phyloP scores from a whole-genome alignment of 2,888 invertebrate species.

The Lapara coniferarum region DNA sequence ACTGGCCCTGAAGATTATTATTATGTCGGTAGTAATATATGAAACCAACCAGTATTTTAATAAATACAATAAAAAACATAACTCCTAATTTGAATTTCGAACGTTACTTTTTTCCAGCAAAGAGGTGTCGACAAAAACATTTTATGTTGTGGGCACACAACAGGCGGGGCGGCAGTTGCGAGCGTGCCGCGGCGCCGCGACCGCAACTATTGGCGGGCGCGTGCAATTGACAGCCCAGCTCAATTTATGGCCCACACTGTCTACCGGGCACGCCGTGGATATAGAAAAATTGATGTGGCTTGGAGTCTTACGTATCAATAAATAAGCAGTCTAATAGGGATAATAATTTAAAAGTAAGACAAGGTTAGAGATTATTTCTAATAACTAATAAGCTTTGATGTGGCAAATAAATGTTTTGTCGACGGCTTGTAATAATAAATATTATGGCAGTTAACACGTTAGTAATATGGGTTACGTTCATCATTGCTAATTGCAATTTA shows the following conservation, averaged over 20 bases:
- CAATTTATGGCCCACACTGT: constrained; percentile 82
- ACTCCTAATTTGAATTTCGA: not conserved
- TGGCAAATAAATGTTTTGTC: too few relatives aligned
- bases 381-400: too few relatives aligned
- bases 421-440: too few relatives aligned
- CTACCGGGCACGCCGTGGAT: constrained; percentile 55
- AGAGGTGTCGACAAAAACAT: constrained; percentile 22
- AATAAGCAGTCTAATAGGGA: not conserved
- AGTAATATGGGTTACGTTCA: too few relatives aligned
- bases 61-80: not conserved
- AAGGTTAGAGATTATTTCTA: too few relatives aligned
- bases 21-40: too few relatives aligned
- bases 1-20: too few relatives aligned
- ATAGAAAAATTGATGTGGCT: constrained; percentile 42
- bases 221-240: constrained; percentile 82
- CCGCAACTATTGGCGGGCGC: constrained; percentile 81
- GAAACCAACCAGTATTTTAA: not conserved
- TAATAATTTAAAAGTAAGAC: too few relatives aligned
- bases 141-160: constrained; percentile 26
- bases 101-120: constrained; percentile 5
- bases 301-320: not conserved
- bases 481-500: too few relatives aligned
- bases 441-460: too few relatives aligned
- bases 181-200: constrained; percentile 47
- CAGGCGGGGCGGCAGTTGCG: constrained; percentile 25